Conservation (phyloP, 2,797 vertebrate genomes). For the Lemur catta region DNA sequence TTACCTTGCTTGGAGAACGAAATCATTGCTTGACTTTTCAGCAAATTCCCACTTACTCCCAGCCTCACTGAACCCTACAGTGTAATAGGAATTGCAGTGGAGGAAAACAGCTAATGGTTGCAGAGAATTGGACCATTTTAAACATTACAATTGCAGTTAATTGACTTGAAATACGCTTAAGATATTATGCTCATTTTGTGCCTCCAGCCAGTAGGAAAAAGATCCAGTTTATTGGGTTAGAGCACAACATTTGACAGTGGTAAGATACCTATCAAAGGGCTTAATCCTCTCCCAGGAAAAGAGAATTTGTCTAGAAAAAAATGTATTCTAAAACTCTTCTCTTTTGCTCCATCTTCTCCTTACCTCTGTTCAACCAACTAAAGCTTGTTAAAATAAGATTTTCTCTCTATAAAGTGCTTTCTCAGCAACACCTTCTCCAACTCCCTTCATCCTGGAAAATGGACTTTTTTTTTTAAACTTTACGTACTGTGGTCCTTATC, state of each 20-base stretch:
- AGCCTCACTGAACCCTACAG: not conserved
- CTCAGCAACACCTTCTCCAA: not conserved
- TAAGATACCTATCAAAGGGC: not conserved
- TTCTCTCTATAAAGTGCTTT: not conserved
- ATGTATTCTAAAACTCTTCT: not conserved
- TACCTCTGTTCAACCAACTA: not conserved
- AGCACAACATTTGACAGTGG: not conserved
- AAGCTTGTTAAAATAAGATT: not conserved
- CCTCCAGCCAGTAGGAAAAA: not conserved
- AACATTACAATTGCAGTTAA: not conserved
- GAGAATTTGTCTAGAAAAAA: not conserved
- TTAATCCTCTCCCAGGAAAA: slow-evolving; percentile 26
- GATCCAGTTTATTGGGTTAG: not conserved
- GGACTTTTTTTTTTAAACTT: not conserved
- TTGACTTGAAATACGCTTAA: slow-evolving; percentile 47
- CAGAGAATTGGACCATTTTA: slow-evolving; percentile 8
- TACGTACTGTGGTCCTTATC: not conserved
- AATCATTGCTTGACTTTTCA: not conserved
- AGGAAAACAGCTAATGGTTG: not conserved
- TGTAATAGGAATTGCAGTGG: not conserved
- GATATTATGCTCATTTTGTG: slow-evolving; percentile 23
- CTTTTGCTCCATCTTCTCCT: not conserved
- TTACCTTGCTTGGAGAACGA: slow-evolving; percentile 1
- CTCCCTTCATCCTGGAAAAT: not conserved
- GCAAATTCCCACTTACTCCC: not conserved